Evolutionary conservation across 2,888 invertebrate genomes (phyloP).

Genomic region (Nomada goodeniana): DNA sequence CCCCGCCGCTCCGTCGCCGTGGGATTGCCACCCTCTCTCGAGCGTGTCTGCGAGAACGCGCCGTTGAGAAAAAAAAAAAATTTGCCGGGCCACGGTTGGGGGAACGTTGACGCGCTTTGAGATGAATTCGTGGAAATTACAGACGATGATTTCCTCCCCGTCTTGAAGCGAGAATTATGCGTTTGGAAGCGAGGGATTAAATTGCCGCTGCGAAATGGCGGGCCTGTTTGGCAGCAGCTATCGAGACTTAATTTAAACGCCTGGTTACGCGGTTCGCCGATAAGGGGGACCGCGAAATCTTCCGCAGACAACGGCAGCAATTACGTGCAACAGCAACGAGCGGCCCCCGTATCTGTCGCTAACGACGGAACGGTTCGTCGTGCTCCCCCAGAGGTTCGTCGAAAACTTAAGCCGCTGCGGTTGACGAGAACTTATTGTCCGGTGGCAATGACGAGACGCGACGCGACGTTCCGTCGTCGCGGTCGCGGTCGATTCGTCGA

Average conservation of each 20-base stretch:
- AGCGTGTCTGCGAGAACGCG: slow-evolving; percentile 43
- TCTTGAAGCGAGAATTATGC: neutral
- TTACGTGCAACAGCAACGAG: slow-evolving; percentile 55
- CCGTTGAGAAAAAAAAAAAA: slow-evolving; percentile 8
- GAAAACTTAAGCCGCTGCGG: slow-evolving; percentile 61
- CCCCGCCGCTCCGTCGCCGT: neutral
- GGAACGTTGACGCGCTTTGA: neutral
- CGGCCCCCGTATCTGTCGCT: slow-evolving; percentile 43
- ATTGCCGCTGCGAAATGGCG: neutral
- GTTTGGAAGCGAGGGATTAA: neutral
- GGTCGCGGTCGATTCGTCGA: no score
- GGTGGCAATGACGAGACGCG: slow-evolving; percentile 34
- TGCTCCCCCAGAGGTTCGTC: slow-evolving; percentile 51
- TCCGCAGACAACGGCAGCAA: slow-evolving; percentile 55
- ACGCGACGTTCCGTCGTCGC: no score
- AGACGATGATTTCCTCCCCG: neutral
- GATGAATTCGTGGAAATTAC: neutral
- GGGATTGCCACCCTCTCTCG: slow-evolving; percentile 54
- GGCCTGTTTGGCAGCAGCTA: slow-evolving; percentile 5
- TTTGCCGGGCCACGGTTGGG: slow-evolving; percentile 9
- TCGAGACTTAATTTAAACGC: slow-evolving; percentile 4
- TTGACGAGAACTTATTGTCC: slow-evolving; percentile 67
- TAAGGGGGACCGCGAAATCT: slow-evolving; percentile 43
- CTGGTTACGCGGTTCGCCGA: slow-evolving; percentile 8
- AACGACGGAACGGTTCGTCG: slow-evolving; percentile 41